Base-by-base conservation (phyloP, 1,140 invertebrate species). In the Caenorhabditis remanei region DNA sequence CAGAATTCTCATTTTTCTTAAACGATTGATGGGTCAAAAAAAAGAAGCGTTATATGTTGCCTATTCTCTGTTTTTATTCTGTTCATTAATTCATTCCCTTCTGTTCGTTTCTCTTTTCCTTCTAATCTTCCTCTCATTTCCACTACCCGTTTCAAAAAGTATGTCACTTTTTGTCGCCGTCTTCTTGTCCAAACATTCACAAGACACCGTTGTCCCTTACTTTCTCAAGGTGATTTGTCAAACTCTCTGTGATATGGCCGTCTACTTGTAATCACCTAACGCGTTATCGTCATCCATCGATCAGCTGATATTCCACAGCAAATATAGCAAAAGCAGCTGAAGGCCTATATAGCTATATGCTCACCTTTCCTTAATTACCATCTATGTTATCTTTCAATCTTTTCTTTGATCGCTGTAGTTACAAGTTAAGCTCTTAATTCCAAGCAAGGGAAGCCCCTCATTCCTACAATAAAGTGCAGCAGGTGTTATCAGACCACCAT, bases 131-230 rank as follows among this genome's bases (percentile, higher is more conserved):
- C 11, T 50, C 43, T 79, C 11, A 21, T 50, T 53, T 79, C 46
- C 71, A 79, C 21, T 40, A 79, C 43, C 46, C 71, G 71, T 50
- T 79, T 79, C 71, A 50, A 79, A 50, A 79, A 79, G 71, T 79
- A 50, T 79, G 71, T 79, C 71, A 79, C 71, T 79, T 79, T 79
- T 24, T 79, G 32, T 79, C 41, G 65, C 46, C 71, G 43, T 50
- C 40, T 50, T 11, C 71, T 53, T 79, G 71, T 79, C 46, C 71
- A 50, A 79, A 79, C 71, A 79, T 79, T 79, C 71, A 50, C 43
- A 79, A 79, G 65, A 79, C n/a, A 24, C 14, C 67, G 16, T 32
- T 40, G 13, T 46, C 40, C 24, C 11, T 24, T 11, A 21, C 7
- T 53, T 21, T 53, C 71, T 53, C 71, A 79, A 79, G 21, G 71